Base-by-base conservation (phyloP, 1,140 invertebrate species). In the Ceratina calcarata region DNA sequence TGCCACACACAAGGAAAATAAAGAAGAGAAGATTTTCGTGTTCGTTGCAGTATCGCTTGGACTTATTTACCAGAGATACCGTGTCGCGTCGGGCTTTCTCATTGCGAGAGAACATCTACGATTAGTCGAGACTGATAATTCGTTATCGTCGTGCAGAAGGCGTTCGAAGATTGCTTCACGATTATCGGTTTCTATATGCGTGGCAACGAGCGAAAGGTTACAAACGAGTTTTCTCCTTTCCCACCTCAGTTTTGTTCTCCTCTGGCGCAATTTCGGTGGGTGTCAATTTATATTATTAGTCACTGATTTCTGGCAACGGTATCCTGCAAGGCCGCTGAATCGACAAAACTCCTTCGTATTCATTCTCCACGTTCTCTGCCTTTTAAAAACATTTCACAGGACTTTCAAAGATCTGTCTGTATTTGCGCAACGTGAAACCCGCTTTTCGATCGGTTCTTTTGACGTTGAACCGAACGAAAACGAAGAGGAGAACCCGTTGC, bases 221-320 rank as follows among this genome's bases (percentile, higher is more conserved):
- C 69, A 81, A 82, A 83, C 82, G 78, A 79, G 67, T 84, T 85
- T 82, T 78, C 72, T 76, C 62, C 71, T 58, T 60, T 18, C 67
- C 49, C 37, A 58, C 18, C 49, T n/a, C 45, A 27, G 7, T 57
- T 67, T 45, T 65, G 66, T 67, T 77, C 61, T 49, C 18, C 73
- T 37, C 32, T n/a, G 32, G 1, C 27, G 84, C 68, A 88, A 88
- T 78, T 70, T 79, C 61, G 32, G 87, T 87, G 81, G 88, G 85
- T 86, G 88, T 88, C 81, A 87, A 89, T 89, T 87, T 82, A 82
- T 84, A 61, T 83, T 84, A 72, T 84, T 70, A 58, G 75, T 62
- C 77, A 61, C 61, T 62, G 78, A 64, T 85, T 81, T 77, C 51
- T 68, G 70, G 22, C 68, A 80, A 22, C 24, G 37, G 13, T 62